phyloP scores from a whole-genome alignment of 2,888 invertebrate genomes.

The Cephus pulcher region DNA sequence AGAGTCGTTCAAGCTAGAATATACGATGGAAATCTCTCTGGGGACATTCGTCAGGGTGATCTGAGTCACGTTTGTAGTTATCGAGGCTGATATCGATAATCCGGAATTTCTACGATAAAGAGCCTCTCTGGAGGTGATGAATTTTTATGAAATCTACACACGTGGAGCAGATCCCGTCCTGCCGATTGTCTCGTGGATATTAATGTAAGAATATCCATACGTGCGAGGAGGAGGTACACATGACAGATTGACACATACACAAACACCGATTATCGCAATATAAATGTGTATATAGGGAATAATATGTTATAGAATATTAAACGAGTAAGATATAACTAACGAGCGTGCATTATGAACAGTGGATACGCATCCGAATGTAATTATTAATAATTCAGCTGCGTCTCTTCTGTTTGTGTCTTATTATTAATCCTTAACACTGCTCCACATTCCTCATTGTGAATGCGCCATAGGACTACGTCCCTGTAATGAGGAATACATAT shows the following conservation, averaged over 20 bases:
- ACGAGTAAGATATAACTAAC: conserved; percentile 35
- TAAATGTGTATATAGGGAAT: conserved; percentile 65
- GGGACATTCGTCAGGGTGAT: neutral
- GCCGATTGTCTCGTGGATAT: neutral
- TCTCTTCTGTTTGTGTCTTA: neutral
- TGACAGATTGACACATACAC: conserved; percentile 26
- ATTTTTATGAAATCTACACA: neutral
- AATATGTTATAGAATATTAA: conserved; percentile 48
- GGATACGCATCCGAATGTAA: neutral
- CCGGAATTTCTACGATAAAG: too few species aligned
- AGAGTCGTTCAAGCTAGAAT: neutral
- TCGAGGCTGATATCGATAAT: too few species aligned
- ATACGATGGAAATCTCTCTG: neutral
- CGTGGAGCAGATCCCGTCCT: neutral
- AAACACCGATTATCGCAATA: conserved; percentile 62
- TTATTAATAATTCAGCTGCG: neutral
- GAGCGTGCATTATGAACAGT: neutral
- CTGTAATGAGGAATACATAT: neutral
- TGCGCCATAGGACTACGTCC: neutral
- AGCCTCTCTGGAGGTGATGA: neutral
- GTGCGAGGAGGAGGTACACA: conserved; percentile 32
- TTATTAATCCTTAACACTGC: neutral
- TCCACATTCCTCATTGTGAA: neutral
- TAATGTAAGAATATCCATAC: conserved; percentile 16
- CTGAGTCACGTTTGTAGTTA: neutral